These are phyloP conservation scores for Romanomermis culicivorax DNA, from an alignment of 2,888 invertebrate species.

Conservation along the genomic window DNA sequence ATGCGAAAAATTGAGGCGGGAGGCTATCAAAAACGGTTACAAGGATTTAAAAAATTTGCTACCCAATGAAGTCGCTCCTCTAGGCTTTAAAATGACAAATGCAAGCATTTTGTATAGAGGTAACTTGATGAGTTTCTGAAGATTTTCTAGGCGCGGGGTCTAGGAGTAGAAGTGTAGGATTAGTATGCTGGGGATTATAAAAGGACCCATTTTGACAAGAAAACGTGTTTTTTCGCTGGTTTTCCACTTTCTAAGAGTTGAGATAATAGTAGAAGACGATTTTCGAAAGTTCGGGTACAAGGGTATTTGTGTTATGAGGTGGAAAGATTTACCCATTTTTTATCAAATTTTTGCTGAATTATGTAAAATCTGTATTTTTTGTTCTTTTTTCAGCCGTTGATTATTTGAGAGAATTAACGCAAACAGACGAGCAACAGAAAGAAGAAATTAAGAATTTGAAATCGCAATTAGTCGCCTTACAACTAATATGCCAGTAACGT, in stretches of 20 bases:
- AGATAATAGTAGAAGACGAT: too few species aligned
- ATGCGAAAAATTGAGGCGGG: conserved; percentile 27
- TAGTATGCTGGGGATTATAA: too few species aligned
- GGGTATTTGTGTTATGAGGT: too few species aligned
- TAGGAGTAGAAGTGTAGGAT: too few species aligned
- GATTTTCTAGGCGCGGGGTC: too few species aligned
- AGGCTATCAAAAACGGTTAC: conserved; percentile 26
- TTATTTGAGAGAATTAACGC: conserved; percentile 21
- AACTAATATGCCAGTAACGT: conserved; percentile 24
- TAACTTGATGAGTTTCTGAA: not conserved
- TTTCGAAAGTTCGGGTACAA: too few species aligned
- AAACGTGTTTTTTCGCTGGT: too few species aligned
- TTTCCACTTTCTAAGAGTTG: not conserved
- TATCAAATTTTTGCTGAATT: not conserved
- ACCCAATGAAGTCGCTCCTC: conserved; percentile 21
- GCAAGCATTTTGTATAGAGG: conserved; percentile 23
- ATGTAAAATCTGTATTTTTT: too few species aligned
- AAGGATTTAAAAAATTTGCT: conserved; percentile 25
- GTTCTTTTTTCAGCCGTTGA: conserved; percentile 18
- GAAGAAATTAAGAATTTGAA: conserved; percentile 17
- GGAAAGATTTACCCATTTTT: not conserved
- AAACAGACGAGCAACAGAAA: conserved; percentile 16
- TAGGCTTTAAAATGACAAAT: conserved; percentile 27
- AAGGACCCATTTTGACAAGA: too few species aligned
- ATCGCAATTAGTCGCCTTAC: conserved; percentile 20